phyloP scores from a whole-genome alignment of 2,797 vertebrate genomes.

The Pterois miles region DNA sequence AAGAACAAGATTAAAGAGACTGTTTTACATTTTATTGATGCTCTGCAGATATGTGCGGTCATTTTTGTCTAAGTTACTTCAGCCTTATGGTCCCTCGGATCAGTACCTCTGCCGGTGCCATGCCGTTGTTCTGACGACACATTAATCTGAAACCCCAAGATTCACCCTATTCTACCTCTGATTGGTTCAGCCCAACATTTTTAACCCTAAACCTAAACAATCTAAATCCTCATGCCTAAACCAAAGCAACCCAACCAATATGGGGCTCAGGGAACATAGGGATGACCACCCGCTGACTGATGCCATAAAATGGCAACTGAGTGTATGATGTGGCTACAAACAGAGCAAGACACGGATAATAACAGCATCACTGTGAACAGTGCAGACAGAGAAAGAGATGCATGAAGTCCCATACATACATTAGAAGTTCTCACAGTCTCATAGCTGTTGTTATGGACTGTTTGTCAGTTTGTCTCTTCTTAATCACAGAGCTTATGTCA shows the following conservation, averaged over 20 bases:
- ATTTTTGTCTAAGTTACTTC: not conserved
- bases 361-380: not conserved
- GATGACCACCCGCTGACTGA: not conserved
- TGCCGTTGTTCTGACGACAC: too few relatives aligned
- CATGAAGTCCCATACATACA: not conserved
- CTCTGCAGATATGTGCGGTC: not conserved
- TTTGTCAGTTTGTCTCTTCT: not conserved
- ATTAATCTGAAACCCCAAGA: too few relatives aligned
- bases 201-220: not conserved
- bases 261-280: too few relatives aligned
- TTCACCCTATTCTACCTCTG: too few relatives aligned
- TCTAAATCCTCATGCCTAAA: not conserved
- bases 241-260: not conserved
- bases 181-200: too few relatives aligned
- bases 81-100: too few relatives aligned
- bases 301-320: not conserved
- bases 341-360: not conserved
- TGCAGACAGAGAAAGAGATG: not conserved
- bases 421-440: not conserved
- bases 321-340: not conserved
- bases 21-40: not conserved
- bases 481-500: not conserved
- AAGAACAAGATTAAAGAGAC: not conserved
- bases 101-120: too few relatives aligned
- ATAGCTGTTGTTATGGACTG: not conserved